Base-by-base conservation (phyloP, 2,113 vertebrate species). In the Sylvilagus bachmani region DNA sequence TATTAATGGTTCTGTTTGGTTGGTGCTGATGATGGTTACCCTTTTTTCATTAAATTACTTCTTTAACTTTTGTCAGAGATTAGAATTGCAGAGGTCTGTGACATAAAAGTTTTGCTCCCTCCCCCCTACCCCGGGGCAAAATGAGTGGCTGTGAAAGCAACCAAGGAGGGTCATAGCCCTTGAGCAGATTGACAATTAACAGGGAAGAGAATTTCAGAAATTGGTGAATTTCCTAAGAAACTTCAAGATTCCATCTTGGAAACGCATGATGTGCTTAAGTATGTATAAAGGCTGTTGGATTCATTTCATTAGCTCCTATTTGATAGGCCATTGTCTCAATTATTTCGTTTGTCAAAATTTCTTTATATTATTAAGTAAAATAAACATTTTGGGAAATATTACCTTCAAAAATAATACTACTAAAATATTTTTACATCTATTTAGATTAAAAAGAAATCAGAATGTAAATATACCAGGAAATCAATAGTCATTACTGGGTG, bases 61-160 rank as follows among this genome's bases (percentile, higher is more conserved):
- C 44, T 66, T 51, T 14, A 66, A 3, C 22, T 81, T 53, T 70
- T 58, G 53, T 90, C 24, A 91, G 91, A 84, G 81, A 69, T 88
- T 53, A 82, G 58, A 85, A n/a, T 31, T 31, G 44, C 4, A 69
- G 74, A 22, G 36, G 3, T 81, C 69, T 74, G 2, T 62, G 24
- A 33, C 49, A 87, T 14, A 86, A 90, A 90, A 51, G 12, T 25
- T 55, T 73, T 78, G 27, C 21, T 21, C 2, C 4, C 7, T 0
- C 70, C 78, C 44, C 38, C 44, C 44, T 7, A 44, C 44, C 44
- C 44, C 44, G 44, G 31, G 77, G 22, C 64, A 55, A 80, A 77
- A 93, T 81, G 33, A 86, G 51, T 61, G 22, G 22, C n/a, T 84
- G 33, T 44, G 44, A 84, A 95, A 95, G 51, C 31, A 58, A 86